A percentile compares a stretch with the other conserved stretches of the same genome.
phyloP scores from a whole-genome alignment of 1,140 invertebrate species.

The Drosophila tristis region DNA sequence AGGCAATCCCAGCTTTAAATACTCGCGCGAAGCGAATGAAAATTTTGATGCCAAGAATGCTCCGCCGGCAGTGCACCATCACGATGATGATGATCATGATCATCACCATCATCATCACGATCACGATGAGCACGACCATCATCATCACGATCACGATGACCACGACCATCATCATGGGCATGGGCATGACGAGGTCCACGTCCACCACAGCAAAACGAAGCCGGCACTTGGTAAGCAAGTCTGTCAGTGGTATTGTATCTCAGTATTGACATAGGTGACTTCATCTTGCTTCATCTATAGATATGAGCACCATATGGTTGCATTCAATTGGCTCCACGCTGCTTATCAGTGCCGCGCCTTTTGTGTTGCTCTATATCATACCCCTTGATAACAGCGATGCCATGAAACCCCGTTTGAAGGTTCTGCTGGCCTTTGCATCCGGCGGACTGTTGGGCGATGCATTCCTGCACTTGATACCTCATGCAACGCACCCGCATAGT shows the following conservation, averaged over 20 bases:
- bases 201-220: slow-evolving; percentile 25
- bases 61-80: slow-evolving; percentile 66
- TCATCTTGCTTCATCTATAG: slow-evolving; percentile 38
- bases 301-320: slow-evolving; percentile 88
- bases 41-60: slow-evolving; percentile 65
- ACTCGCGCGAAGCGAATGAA: slow-evolving; percentile 89
- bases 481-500: slow-evolving; percentile 91
- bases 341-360: slow-evolving; percentile 96
- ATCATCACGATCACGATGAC: slow-evolving; percentile 47
- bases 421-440: slow-evolving; percentile 96
- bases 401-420: slow-evolving; percentile 91
- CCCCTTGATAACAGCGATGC: slow-evolving; percentile 95
- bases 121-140: slow-evolving; percentile 43
- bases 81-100: slow-evolving; percentile 56
- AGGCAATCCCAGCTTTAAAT: slow-evolving; percentile 88
- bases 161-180: slow-evolving; percentile 37
- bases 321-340: slow-evolving; percentile 94
- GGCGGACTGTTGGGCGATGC: slow-evolving; percentile 97
- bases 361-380: slow-evolving; percentile 96
- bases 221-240: slow-evolving; percentile 52
- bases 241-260: not conserved
- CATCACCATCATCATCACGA: slow-evolving; percentile 66
- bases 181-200: slow-evolving; percentile 18
- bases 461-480: slow-evolving; percentile 97
- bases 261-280: slow-evolving; percentile 6